Percentiles rank a stretch among this genome's conserved stretches.
These are phyloP conservation scores for Odontamblyopus rebecca DNA, from an alignment of 2,797 vertebrate species.

Conservation along the genomic window DNA sequence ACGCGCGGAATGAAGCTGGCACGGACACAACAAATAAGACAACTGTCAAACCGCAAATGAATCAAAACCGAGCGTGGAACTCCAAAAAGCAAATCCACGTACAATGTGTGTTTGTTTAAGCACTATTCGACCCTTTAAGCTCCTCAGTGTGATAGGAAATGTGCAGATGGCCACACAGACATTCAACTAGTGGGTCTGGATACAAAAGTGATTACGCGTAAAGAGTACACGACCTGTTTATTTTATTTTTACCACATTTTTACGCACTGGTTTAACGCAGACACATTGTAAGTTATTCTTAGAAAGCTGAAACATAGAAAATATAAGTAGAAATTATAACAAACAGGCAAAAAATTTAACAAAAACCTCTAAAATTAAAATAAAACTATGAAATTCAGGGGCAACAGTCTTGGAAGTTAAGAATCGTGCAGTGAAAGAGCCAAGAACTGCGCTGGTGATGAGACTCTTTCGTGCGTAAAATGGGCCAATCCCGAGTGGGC, in stretches of 20 bases:
- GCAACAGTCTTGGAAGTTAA: too few species aligned
- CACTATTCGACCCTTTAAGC: not conserved
- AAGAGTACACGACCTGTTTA: too few species aligned
- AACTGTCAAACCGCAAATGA: not conserved
- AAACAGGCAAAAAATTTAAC: too few species aligned
- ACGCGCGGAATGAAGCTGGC: not conserved
- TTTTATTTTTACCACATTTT: too few species aligned
- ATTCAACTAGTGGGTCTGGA: constrained; percentile 1
- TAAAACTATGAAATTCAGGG: too few species aligned
- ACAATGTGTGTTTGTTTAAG: too few species aligned
- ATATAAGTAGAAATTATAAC: too few species aligned
- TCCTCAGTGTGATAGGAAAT: not conserved
- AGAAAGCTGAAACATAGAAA: too few species aligned
- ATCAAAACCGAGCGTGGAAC: not conserved
- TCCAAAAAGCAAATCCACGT: not conserved
- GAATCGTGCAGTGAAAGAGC: not conserved
- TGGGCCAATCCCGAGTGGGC: constrained; percentile 14
- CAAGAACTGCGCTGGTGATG: not conserved
- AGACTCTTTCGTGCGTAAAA: not conserved
- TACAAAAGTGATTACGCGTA: not conserved
- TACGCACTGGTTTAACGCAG: too few species aligned
- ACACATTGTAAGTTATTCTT: too few species aligned
- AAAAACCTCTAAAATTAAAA: too few species aligned
- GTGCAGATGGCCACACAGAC: not conserved
- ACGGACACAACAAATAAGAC: constrained; percentile 1